A percentile compares a stretch with the other conserved stretches of the same genome.
Conservation (phyloP, 2,888 invertebrate genomes). For the Corythucha ciliata region DNA sequence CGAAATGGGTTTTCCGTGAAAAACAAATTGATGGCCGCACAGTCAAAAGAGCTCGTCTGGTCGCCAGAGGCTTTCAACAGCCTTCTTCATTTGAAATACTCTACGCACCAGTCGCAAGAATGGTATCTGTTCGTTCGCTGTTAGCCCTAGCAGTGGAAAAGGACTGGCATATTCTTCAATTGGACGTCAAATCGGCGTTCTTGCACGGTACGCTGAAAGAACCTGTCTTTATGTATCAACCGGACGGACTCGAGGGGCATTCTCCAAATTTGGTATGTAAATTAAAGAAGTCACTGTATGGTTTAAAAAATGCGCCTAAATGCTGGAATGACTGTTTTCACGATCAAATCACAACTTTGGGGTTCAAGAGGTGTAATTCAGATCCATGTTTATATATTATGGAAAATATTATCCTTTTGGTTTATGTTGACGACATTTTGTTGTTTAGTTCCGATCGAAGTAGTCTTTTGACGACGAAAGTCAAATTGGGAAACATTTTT, state of each 20-base stretch:
- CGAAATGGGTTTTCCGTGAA: conserved; percentile 20
- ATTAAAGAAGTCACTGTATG: not conserved
- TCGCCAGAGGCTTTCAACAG: conserved; percentile 21
- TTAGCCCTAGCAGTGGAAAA: conserved; percentile 8
- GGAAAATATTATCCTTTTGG: not conserved
- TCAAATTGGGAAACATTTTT: not conserved
- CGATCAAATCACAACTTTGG: not conserved
- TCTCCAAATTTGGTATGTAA: no score
- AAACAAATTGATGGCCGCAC: not conserved
- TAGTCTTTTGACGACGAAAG: not conserved
- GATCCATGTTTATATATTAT: not conserved
- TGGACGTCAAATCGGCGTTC: conserved; percentile 16
- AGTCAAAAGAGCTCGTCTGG: conserved; percentile 18
- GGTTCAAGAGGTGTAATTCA: not conserved
- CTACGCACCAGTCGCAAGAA: conserved; percentile 21
- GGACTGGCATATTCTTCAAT: conserved; percentile 1
- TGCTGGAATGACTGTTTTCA: not conserved
- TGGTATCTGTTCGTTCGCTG: conserved; percentile 19
- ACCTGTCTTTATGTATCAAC: conserved; percentile 15
- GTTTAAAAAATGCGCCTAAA: not conserved
- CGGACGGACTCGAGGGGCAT: no score
- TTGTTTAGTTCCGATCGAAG: not conserved
- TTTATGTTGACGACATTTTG: not conserved
- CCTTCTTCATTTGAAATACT: conserved; percentile 2
- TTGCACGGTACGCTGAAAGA: conserved; percentile 12